A percentile compares a stretch with the other conserved stretches of the same genome.
Conservation (phyloP, 2,797 vertebrate genomes). For the Eulemur rubriventer region DNA sequence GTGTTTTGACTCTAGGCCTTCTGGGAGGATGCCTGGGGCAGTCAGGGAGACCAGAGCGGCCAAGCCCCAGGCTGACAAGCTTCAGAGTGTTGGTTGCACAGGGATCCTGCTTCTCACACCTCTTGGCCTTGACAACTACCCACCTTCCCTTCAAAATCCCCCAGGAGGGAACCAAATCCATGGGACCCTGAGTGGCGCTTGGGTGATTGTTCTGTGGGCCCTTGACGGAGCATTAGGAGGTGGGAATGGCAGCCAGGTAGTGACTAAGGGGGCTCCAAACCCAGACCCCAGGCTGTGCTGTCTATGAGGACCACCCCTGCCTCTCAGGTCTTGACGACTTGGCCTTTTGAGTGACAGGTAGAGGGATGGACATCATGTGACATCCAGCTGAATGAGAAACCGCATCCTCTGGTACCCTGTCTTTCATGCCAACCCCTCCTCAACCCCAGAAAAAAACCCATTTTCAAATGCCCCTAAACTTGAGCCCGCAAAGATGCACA, state of each 20-base stretch:
- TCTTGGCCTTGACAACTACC: not conserved
- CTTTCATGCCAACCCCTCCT: not conserved
- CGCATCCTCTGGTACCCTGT: too few relatives aligned
- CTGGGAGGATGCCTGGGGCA: not conserved
- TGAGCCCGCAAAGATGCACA: too few relatives aligned
- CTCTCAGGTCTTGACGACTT: not conserved
- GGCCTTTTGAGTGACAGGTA: not conserved
- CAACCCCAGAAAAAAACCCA: not conserved
- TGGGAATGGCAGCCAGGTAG: not conserved
- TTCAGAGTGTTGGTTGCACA: fast-evolving
- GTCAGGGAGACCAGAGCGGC: not conserved
- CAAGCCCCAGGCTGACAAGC: fast-evolving
- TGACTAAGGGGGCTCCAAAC: not conserved
- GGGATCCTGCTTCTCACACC: fast-evolving
- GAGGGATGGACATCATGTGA: not conserved
- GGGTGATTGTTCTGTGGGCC: not conserved
- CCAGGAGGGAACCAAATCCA: fast-evolving
- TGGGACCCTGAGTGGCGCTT: fast-evolving
- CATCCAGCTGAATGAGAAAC: not conserved
- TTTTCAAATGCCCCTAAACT: not conserved
- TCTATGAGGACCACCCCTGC: fast-evolving
- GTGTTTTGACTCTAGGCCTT: not conserved
- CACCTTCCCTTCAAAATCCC: not conserved
- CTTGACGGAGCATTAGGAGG: fast-evolving
- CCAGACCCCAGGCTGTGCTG: fast-evolving